These are phyloP conservation scores for Palloptera scutellata DNA, from an alignment of 2,888 invertebrate genomes.

Conservation along the genomic window DNA sequence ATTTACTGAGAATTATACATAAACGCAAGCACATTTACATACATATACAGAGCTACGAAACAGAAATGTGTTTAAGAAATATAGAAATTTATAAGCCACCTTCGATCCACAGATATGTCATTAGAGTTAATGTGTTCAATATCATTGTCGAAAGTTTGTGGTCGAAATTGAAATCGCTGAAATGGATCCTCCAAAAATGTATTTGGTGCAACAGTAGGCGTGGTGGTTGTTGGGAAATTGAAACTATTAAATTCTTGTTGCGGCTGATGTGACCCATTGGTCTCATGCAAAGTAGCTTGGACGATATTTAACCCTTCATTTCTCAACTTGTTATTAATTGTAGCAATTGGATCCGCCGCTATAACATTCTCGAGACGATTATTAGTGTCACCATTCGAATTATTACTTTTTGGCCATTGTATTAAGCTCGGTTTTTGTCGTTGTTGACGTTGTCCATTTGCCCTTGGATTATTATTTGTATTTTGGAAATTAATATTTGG, in stretches of 20 bases:
- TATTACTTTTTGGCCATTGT: slow-evolving; percentile 6
- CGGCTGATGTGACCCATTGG: slow-evolving; percentile 9
- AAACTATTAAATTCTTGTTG: slow-evolving; percentile 11
- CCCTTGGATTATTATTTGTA: not conserved
- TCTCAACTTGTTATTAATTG: slow-evolving; percentile 43
- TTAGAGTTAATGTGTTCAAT: too few species aligned
- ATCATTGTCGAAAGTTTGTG: slow-evolving; percentile 1
- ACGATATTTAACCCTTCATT: slow-evolving; percentile 48
- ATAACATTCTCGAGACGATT: not conserved
- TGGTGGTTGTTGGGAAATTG: slow-evolving; percentile 12
- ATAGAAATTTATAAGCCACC: slow-evolving; percentile 29
- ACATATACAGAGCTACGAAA: not conserved
- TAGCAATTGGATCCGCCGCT: slow-evolving; percentile 34
- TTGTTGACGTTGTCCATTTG: too few species aligned
- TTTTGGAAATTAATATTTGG: not conserved
- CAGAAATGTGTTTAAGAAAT: too few species aligned
- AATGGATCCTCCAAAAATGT: slow-evolving; percentile 39
- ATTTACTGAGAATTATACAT: not conserved
- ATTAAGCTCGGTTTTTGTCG: not conserved
- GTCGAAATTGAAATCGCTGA: slow-evolving; percentile 45
- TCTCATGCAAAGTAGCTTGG: slow-evolving; percentile 28
- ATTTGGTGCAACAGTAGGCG: not conserved
- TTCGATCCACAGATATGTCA: slow-evolving; percentile 19
- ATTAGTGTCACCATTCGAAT: not conserved
- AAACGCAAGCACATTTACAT: not conserved